Evolutionary conservation across 2,888 invertebrate genomes (phyloP), one percentile per base, ranked within the genome.

Genomic region (Acanthopleura granulata): DNA sequence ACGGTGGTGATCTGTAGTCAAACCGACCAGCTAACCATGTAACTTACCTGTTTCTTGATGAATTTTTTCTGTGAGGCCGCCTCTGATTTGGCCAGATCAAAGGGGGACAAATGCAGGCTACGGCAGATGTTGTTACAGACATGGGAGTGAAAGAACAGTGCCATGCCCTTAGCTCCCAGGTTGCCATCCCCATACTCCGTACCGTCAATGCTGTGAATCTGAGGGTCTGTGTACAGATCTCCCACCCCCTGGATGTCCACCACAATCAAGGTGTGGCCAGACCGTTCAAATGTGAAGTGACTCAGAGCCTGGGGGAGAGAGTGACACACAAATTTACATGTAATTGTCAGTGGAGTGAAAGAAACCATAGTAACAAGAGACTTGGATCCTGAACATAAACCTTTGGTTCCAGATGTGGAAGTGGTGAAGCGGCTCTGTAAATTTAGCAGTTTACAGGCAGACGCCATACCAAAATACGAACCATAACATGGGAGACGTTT

Each of bases 161-260:
- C 92, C 92, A 93, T 93, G 69, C 93, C 93, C 74, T 91, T 89
- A 0, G 91, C 90, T 25, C 92, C 92, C 70, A 93, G 89, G 83
- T 93, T 93, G 6, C 93, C 93, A 81, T 93, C 92, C 11, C 92
- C 92, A 82, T 92, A 93, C 49, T 91, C 91, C 30, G 84, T 83
- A 76, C 92, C 92, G 66, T 89, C 89, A 6, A 89, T 86, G 0
- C 92, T 92, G 85, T 93, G 93, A 73, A 93, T 92, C 84, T 93
- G 92, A 1, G 93, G 93, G 84, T 93, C 93, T 0, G 93, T 93
- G 88, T 92, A 93, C 57, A 93, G 88, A 84, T 93, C 93, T 4
- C 92, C 93, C 66, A 93, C 93, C 22, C 93, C 93, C 84, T 93
- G 93, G 75, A 93, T 91, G 83, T 93, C 93, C 50, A 93, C 92